Conservation (phyloP, 2,888 invertebrate genomes). For the Lasioglossum leucozonium region DNA sequence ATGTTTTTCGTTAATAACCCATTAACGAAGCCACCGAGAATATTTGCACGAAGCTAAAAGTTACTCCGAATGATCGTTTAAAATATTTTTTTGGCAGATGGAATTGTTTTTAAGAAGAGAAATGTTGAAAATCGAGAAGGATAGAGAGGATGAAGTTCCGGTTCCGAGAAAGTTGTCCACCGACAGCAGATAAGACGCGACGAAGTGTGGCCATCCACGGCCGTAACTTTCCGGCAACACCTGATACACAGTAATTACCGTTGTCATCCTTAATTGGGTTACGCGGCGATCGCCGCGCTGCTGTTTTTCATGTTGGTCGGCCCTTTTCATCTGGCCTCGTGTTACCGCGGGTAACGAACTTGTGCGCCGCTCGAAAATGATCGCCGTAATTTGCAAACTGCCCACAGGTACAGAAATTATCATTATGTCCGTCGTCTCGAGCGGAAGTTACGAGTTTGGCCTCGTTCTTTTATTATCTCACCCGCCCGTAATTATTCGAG, state of each 20-base stretch:
- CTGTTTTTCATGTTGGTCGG: constrained; percentile 33
- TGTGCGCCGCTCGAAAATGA: constrained; percentile 21
- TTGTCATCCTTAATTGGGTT: constrained; percentile 45
- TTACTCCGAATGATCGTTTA: background rate
- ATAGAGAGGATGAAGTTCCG: background rate
- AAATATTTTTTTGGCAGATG: background rate
- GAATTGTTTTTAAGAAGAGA: background rate
- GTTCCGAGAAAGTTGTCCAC: constrained; percentile 19
- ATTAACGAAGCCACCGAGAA: too few species aligned
- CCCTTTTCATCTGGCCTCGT: constrained; percentile 32
- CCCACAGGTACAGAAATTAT: background rate
- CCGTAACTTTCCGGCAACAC: constrained; percentile 39
- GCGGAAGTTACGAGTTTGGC: constrained; percentile 9
- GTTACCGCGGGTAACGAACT: constrained; percentile 37
- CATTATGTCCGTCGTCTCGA: constrained; percentile 7
- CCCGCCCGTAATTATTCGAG: background rate
- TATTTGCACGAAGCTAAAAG: too few species aligned
- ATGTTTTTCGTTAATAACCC: too few species aligned
- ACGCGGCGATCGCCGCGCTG: constrained; percentile 14
- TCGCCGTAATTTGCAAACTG: constrained; percentile 27
- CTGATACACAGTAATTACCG: constrained; percentile 51
- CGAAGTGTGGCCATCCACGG: background rate
- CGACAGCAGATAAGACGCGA: constrained; percentile 36
- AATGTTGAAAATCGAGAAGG: background rate
- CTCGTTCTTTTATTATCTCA: constrained; percentile 9